phyloP scores from a whole-genome alignment of 2,797 vertebrate genomes.

The Bradypodion ventrale region DNA sequence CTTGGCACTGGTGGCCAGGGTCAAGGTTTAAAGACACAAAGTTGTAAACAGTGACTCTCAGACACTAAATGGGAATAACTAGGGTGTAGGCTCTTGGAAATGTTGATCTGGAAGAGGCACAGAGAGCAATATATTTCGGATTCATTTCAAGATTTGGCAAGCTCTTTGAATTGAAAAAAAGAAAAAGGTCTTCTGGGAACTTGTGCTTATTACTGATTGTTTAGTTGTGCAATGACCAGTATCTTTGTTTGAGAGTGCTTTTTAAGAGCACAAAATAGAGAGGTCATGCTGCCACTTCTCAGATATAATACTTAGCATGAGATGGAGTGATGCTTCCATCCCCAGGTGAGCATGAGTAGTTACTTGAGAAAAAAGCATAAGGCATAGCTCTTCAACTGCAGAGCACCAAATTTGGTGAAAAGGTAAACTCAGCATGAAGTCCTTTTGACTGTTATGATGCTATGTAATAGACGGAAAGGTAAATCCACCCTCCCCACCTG shows the following conservation, averaged over 20 bases:
- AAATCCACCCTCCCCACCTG: no score
- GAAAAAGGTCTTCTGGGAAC: constrained; percentile 25
- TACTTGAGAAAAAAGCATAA: not conserved
- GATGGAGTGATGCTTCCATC: constrained; percentile 57
- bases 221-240: constrained; percentile 63
- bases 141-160: constrained; percentile 52
- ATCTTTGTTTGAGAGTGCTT: constrained; percentile 49
- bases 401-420: not conserved
- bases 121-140: constrained; percentile 41
- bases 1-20: constrained; percentile 47
- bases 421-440: not conserved
- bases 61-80: constrained; percentile 52
- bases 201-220: constrained; percentile 47
- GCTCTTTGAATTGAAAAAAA: constrained; percentile 39
- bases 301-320: constrained; percentile 30
- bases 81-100: constrained; percentile 67
- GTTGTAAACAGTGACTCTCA: constrained; percentile 62
- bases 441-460: not conserved
- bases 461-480: not conserved
- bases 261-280: constrained; percentile 44
- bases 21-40: constrained; percentile 47
- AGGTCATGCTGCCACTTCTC: constrained; percentile 43
- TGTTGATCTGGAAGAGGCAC: constrained; percentile 45
- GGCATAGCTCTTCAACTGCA: constrained; percentile 5
- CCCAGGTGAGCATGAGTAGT: constrained; percentile 31